Base-by-base conservation (phyloP, 2,888 invertebrate species). In the Oligia strigilis region DNA sequence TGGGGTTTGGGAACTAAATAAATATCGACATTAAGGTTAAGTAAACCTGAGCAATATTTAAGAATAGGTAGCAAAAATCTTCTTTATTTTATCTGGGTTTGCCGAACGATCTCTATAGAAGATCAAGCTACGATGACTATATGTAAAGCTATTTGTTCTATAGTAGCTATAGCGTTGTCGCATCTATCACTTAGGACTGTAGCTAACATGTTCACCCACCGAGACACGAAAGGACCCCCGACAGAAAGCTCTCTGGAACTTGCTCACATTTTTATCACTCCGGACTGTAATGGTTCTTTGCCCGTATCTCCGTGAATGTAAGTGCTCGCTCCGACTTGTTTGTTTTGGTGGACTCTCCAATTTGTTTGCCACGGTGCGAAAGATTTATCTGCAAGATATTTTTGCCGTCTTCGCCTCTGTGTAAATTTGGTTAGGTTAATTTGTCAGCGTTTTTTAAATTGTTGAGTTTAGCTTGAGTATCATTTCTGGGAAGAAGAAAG, bases 271-370 rank as follows among this genome's bases (percentile, higher is more conserved):
- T 87, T 84, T 86, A 82, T 80, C 75, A 75, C 66, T 73, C 81
- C 52, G 62, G 78, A 79, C 73, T 80, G 82, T 86, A 88, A 88
- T 86, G 83, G 80, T 83, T 81, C 75, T 77, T 66, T 46, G 70
- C 55, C 46, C 66, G 77, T 86, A 87, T 79, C 83, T 79, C 69
- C 73, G 67, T 78, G 75, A 81, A 82, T 85, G 75, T 85, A 82
- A 87, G 83, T 83, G 84, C 84, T 80, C 70, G 43, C 72, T 64
- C 82, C 75, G 70, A 85, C 74, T 87, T 87, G 85, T 87, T 83
- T 88, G 82, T 79, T 81, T 72, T 46, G 11, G 65, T 40, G 8
- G 78, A 70, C 79, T 81, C 67, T 70, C 58, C 69, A 84, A 78
- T 87, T 88, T 84, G 84, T 80, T 83, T 83, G 71, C 73, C 9